Conservation (phyloP, 2,113 vertebrate genomes). For the Struthio camelus region DNA sequence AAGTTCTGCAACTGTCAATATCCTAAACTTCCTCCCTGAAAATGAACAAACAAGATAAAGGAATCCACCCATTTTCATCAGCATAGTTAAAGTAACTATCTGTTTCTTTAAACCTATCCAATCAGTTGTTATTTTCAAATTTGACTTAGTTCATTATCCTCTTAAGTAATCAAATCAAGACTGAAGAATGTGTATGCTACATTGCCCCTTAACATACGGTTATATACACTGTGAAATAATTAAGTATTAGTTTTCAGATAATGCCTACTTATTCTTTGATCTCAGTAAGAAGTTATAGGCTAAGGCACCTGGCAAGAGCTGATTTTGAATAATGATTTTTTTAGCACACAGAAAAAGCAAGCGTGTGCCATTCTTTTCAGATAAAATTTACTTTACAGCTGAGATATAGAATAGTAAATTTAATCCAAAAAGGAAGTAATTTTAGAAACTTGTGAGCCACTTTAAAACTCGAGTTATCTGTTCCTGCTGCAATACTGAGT, state of each 20-base stretch:
- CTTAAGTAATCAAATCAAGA: not conserved
- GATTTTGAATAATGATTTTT: not conserved
- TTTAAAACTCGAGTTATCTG: not conserved
- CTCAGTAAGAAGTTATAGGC: not conserved
- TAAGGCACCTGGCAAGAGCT: not conserved
- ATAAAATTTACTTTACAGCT: not conserved
- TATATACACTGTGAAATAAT: not conserved
- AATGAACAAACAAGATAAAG: not conserved
- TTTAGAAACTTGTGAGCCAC: not conserved
- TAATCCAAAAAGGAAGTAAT: not conserved
- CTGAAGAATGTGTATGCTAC: not conserved
- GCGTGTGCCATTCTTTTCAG: not conserved
- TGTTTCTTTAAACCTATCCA: not conserved
- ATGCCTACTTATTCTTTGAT: not conserved
- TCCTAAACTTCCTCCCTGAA: not conserved
- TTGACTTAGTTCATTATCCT: not conserved
- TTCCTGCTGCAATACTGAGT: not conserved
- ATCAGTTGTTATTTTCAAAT: not conserved
- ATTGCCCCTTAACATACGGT: not conserved
- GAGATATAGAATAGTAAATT: not conserved
- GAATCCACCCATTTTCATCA: not conserved
- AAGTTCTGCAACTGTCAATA: not conserved
- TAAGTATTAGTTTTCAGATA: not conserved
- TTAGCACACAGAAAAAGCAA: not conserved
- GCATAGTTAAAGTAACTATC: not conserved